Base-by-base conservation (phyloP, 2,797 vertebrate species). In the Avahi laniger region DNA sequence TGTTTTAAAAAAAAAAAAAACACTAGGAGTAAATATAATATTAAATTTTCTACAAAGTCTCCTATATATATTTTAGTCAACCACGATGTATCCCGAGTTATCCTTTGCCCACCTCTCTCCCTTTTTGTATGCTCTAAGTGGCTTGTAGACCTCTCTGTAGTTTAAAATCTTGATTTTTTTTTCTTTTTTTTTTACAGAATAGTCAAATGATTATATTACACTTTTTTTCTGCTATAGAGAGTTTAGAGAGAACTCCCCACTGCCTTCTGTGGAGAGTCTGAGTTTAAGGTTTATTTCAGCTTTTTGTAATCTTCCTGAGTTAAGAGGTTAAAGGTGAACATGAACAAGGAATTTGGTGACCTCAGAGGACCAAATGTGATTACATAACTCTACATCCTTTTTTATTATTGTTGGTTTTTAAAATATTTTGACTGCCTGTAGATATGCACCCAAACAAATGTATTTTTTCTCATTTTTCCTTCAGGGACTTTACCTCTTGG, bases 141-240 rank as follows among this genome's bases (percentile, higher is more conserved):
- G 35, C 22, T 95, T 86, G 7, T 90, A 80, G 52, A 86, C 22
- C 69, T 54, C 33, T 90, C n/a, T 14, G 1, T 33, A 38, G 35
- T 91, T 92, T 52, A 86, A 95, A 86, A 72, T 89, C 18, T 91
- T 75, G 22, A 30, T 72, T 17, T 57, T 5, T 69, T 95, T 91
- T 72, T 57, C 50, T 4, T 69, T 95, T 91, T 72, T 75, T 28
- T 26, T 22, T 8, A 57, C 13, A 63, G 35, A 69, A 63, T 26
- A 89, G 43, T 82, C 46, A 89, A 41, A 63, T 87, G 75, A 57
- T 89, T 87, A 38, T 72, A 76, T 89, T 50, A 46, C 46, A 48
- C 4, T 5, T 20, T 2, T 59, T 38, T 38, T 30, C 24, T 50
- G 20, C 52, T 46, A 46, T 72, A 67, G 75, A 78, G 46, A 59